Percentiles rank a stretch among this genome's conserved stretches.
Conservation (phyloP, 2,797 vertebrate genomes). For the Coreius guichenoti region DNA sequence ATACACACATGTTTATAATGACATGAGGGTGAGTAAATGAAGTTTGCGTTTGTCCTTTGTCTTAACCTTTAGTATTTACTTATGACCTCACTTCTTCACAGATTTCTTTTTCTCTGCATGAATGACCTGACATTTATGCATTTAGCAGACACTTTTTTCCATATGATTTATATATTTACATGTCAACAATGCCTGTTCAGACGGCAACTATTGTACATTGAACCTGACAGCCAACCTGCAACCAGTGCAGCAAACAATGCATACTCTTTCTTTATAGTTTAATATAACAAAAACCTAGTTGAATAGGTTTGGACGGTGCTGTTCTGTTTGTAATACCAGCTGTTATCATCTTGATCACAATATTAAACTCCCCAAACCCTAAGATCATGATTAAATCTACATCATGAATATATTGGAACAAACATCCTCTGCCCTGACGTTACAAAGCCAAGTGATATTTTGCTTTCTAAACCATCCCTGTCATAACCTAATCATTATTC, state of each 20-base stretch:
- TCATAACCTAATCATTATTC: slow-evolving; percentile 9
- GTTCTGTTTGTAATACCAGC: background rate
- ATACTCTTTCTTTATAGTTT: background rate
- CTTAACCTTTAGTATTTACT: slow-evolving; percentile 28
- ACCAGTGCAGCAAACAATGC: background rate
- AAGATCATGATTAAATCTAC: background rate
- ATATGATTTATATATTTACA: background rate
- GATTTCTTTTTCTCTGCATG: slow-evolving; percentile 27
- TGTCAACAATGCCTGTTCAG: background rate
- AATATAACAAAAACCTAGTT: background rate
- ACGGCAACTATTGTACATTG: background rate
- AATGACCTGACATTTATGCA: slow-evolving; percentile 4
- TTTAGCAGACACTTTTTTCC: background rate
- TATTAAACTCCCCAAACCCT: slow-evolving; percentile 7
- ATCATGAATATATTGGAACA: background rate
- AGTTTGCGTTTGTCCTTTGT: background rate
- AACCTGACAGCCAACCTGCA: background rate
- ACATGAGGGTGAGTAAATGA: background rate
- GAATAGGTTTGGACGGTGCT: background rate
- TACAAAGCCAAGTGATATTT: background rate
- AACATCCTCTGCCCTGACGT: background rate
- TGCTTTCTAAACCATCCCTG: background rate
- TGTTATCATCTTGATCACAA: background rate
- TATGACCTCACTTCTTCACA: slow-evolving; percentile 22
- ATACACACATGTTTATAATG: background rate